These are phyloP conservation scores for Ormyrus nitidulus DNA, from an alignment of 2,888 invertebrate genomes.

Conservation along the genomic window DNA sequence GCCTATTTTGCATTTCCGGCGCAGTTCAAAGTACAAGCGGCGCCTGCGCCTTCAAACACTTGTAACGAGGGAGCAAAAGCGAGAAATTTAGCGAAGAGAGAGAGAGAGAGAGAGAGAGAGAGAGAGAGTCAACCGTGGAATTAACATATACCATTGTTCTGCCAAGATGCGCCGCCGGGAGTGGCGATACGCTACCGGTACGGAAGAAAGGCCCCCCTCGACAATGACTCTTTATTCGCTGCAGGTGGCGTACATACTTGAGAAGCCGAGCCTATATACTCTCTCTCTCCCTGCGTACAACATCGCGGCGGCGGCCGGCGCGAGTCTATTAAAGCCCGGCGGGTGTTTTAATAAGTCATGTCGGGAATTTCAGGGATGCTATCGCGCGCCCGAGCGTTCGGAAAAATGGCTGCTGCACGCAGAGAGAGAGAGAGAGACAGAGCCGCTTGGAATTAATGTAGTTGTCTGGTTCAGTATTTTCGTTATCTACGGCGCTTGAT, in stretches of 20 bases:
- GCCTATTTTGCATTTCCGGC: conserved; percentile 44
- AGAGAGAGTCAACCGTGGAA: conserved; percentile 54
- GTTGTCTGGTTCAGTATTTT: too few species aligned
- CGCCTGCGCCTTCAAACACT: conserved; percentile 38
- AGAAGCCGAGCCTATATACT: background rate
- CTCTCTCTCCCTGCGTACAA: background rate
- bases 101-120: background rate
- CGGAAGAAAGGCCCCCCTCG: conserved; percentile 59
- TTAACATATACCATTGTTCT: conserved; percentile 72
- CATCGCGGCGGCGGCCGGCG: background rate
- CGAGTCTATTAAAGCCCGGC: conserved; percentile 38
- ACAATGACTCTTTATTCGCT: conserved; percentile 59
- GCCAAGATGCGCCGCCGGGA: conserved; percentile 54
- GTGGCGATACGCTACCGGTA: conserved; percentile 28
- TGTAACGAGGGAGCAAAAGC: conserved; percentile 59
- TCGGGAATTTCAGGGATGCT: conserved; percentile 28
- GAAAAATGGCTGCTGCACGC: too few species aligned
- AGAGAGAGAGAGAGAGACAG: too few species aligned
- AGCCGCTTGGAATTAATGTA: too few species aligned
- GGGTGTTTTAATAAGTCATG: conserved; percentile 24
- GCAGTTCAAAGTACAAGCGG: background rate
- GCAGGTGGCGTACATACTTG: conserved; percentile 49
- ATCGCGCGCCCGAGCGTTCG: too few species aligned
- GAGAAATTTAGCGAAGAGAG: conserved; percentile 15
- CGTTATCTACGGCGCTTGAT: too few species aligned